Conservation (phyloP, 2,797 vertebrate species). For the Lithobates pipiens region DNA sequence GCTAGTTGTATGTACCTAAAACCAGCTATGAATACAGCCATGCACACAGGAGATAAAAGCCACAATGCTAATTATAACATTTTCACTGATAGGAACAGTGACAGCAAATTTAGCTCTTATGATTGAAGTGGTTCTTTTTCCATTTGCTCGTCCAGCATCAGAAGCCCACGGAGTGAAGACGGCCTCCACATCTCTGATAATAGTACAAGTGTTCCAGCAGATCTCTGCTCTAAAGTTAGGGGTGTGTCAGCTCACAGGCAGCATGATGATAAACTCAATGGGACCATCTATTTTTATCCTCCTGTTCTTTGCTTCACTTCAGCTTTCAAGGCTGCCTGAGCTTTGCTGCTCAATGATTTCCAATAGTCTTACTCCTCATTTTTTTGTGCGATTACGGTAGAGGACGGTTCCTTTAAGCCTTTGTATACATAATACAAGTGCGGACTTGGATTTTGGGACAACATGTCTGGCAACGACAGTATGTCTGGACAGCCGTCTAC, state of each 20-base stretch:
- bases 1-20: too few relatives aligned
- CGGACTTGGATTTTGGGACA: conserved; percentile 57
- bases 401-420: background rate
- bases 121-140: conserved; percentile 60
- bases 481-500: conserved; percentile 69
- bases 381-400: conserved; percentile 64
- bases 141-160: conserved; percentile 66
- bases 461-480: conserved; percentile 74
- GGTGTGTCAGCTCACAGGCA: conserved; percentile 80
- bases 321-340: conserved; percentile 75
- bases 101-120: conserved; percentile 58
- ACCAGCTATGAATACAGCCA: too few relatives aligned
- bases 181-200: conserved; percentile 69
- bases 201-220: conserved; percentile 71
- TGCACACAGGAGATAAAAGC: conserved; percentile 19
- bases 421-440: conserved; percentile 5
- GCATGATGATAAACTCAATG: conserved; percentile 85
- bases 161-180: conserved; percentile 62
- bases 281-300: conserved; percentile 88
- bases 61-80: background rate
- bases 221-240: conserved; percentile 78
- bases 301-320: conserved; percentile 80
- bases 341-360: conserved; percentile 73
- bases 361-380: conserved; percentile 59
- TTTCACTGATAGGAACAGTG: conserved; percentile 32